Evolutionary conservation across 37 sponge, comb jelly and placozoan genomes (phyloP), one percentile per base, ranked within the genome.

Genomic region (Petrosia ficiformis): DNA sequence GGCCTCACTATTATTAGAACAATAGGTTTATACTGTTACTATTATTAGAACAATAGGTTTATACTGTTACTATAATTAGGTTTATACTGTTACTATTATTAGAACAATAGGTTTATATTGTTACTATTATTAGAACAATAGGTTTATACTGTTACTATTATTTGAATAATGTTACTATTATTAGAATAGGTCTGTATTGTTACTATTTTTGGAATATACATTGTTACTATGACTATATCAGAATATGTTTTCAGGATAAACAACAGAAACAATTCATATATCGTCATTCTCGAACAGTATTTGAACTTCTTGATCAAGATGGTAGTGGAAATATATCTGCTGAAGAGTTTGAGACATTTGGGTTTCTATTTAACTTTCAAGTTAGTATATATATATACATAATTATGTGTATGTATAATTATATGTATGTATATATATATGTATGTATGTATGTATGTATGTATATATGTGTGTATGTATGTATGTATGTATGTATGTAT

Each of bases 251-350:
- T 5, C 71, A 92, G 93, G 95, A 94, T 61, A 87, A 87, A 14
- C 71, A 84, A 67, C 86, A 94, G 79, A 94, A 94, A 82, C 72
- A 87, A 77, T 94, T 94, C 74, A 94, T 94, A 59, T 82, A 72
- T 72, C 82, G 87, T 30, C 95, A 94, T 74, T 94, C 95, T 6
- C 58, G 90, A 38, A 90, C 95, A 25, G 88, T 90, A 28, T 94
- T 94, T 84, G 95, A 94, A 48, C 81, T 94, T 28, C 83, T 94
- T 74, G 95, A 94, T 74, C 82, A 81, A 66, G 95, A 94, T 76
- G 95, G 92, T 38, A 87, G 86, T 41, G 79, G 66, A 42, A 88
- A 73, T 31, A 84, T 95, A 30, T 84, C 89, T 10, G 86, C 72
- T 33, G 83, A 83, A 31, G 96, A 95, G 66, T 95, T 95, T 78